Conservation (phyloP, 2,113 vertebrate genomes). For the zebrafish (Danio rerio) region GRCz12tu NC_133188.1:34327001-34327500, state of each 20-base stretch:
- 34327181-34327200: background rate
- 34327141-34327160: conserved; percentile 3
- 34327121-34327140: conserved; percentile 1
- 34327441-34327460: conserved; percentile 23
- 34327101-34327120: conserved; percentile 3
- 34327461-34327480: conserved; percentile 37
- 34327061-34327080: conserved; percentile 8
- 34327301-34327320: conserved; percentile 33
- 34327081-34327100: background rate
- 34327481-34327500: conserved; percentile 25
- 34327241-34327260: conserved; percentile 10
- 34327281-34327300: conserved; percentile 8
- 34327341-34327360: conserved; percentile 40
- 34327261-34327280: background rate
- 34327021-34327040: conserved; percentile 10
- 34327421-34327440: conserved; percentile 46
- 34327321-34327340: conserved; percentile 43
- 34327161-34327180: background rate
- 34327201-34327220: background rate
- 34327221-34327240: conserved; percentile 18
- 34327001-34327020: conserved; percentile 17
- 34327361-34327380: conserved; percentile 50
- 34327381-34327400: conserved; percentile 59
- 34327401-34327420: conserved; percentile 58
- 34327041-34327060: conserved; percentile 8